These are phyloP conservation scores for Callaeas wilsoni DNA, from an alignment of 2,113 vertebrate species.

Conservation along the genomic window DNA sequence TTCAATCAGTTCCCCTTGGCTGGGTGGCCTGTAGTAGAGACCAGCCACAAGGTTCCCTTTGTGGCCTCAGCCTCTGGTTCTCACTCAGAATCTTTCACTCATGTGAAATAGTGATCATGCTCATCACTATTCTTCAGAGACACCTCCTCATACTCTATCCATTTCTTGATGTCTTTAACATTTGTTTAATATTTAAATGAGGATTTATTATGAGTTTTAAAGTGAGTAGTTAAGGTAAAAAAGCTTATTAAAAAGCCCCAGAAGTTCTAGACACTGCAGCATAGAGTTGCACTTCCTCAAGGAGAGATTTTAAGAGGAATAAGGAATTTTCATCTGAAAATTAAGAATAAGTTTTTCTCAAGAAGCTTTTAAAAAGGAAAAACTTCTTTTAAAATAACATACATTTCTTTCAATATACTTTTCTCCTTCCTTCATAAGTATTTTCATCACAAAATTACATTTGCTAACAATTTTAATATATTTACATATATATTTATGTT, in stretches of 20 bases:
- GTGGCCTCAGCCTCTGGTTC: background rate
- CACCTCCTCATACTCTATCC: background rate
- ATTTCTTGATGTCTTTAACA: background rate
- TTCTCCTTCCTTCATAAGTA: background rate
- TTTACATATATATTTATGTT: background rate
- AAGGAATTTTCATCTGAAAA: background rate
- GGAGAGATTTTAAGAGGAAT: background rate
- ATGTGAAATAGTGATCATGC: background rate
- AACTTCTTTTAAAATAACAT: background rate
- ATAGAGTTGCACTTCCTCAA: background rate
- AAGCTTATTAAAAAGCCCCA: rapidly evolving
- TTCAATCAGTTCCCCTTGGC: background rate
- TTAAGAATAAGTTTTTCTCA: background rate
- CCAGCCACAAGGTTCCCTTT: background rate
- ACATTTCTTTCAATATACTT: background rate
- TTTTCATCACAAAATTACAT: background rate
- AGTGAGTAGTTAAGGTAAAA: background rate
- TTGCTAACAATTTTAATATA: background rate
- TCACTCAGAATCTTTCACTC: background rate
- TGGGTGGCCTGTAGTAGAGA: background rate
- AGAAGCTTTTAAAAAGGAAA: background rate
- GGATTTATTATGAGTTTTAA: background rate
- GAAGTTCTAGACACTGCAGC: background rate
- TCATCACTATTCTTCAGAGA: background rate
- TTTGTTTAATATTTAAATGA: background rate